Evolutionary conservation across 2,113 vertebrate genomes (phyloP), one percentile per base, ranked within the genome.

Genomic region (Scartelaos histophorus): DNA sequence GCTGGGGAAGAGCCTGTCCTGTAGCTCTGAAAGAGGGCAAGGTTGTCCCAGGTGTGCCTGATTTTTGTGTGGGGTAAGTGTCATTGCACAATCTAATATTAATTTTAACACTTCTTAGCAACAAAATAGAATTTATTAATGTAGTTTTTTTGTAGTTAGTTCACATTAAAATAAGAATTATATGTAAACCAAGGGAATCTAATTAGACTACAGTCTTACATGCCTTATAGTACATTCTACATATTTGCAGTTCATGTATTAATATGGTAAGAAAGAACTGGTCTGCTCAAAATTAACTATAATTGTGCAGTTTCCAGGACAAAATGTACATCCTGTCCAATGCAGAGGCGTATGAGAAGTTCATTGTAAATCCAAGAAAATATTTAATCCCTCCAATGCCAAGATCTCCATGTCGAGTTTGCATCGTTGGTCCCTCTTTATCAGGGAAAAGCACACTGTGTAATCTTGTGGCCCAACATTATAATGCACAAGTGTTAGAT

Each of bases 371-470:
- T 82, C 98, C 97, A 46, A 91, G 95, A 13, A 85, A 77, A 29
- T 99, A 95, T 81, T 90, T 99, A n/a, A 91, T 96, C 35, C 95
- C 95, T 47, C 97, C 96, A 24, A 96, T 97, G 95, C 97, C 97
- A 5, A 71, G 87, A 10, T 85, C 92, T 71, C 95, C 96, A 10
- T 97, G 95, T 82, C 96, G 92, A 92, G 91, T 98, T 34, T 85
- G 95, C 9, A 77, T 99, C 46, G 89, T 95, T 65, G 97, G 98
- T 34, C 95, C 95, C 46, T 88, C 88, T 0, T 85, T 75, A 25
- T 90, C 94, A 72, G 98, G 97, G 66, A 98, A 89, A 88, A 96
- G 94, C 85, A 95, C 94, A 17, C 60, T 97, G 62, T 92, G 93
- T 81, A 78, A 84, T 19, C 76, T 94, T 68, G 80, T 98, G 83